These are phyloP conservation scores for Polyergus mexicanus DNA, from an alignment of 1,140 invertebrate species.

Conservation along the genomic window DNA sequence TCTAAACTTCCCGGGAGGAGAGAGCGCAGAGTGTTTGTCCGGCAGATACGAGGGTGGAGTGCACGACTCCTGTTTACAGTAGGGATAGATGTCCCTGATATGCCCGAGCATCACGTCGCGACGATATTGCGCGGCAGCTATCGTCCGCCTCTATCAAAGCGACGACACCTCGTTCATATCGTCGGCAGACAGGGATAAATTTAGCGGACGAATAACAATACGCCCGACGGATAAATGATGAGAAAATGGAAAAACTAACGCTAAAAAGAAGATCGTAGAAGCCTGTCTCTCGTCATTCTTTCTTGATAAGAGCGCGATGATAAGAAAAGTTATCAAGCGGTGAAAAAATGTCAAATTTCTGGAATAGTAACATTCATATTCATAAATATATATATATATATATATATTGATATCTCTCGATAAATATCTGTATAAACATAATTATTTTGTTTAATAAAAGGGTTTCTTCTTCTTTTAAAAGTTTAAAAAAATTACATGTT, in stretches of 20 bases:
- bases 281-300: conserved; percentile 18
- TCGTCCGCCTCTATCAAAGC: conserved; percentile 50
- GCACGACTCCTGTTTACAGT: conserved; percentile 58
- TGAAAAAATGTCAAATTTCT: background rate
- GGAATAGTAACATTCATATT: conserved; percentile 15
- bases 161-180: conserved; percentile 52
- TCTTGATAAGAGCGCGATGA: conserved; percentile 32
- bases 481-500: background rate
- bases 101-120: conserved; percentile 12
- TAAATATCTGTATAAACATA: background rate
- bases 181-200: conserved; percentile 42
- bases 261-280: conserved; percentile 39
- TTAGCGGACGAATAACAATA: conserved; percentile 50
- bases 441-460: background rate
- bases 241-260: conserved; percentile 48
- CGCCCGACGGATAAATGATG: conserved; percentile 44
- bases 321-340: conserved; percentile 27
- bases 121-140: conserved; percentile 28
- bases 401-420: background rate
- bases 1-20: conserved; percentile 54
- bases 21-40: conserved; percentile 54
- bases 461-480: background rate
- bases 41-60: conserved; percentile 58
- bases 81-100: conserved; percentile 59
- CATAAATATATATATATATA: background rate